Evolutionary conservation across 2,888 invertebrate species (phyloP).

Genomic region (Caenorhabditis sp.): DNA sequence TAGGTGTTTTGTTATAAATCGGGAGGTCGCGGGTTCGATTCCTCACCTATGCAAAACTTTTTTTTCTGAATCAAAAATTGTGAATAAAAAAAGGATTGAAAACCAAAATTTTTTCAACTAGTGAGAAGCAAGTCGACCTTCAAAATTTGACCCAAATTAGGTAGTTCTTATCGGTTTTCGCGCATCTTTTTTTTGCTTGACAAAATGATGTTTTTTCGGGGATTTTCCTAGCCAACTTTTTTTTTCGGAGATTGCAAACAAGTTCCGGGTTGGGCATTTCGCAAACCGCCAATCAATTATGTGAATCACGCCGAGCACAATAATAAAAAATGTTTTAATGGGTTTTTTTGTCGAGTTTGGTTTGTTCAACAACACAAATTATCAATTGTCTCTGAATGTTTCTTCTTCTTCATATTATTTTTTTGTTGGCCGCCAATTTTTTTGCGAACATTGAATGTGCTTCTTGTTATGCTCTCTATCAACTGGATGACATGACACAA

Average conservation of each 20-base stretch:
- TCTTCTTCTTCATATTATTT: background rate
- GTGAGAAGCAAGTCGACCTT: background rate
- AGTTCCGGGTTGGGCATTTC: no score
- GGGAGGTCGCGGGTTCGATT: no score
- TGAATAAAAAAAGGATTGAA: background rate
- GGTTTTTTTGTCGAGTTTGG: no score
- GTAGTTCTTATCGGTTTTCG: background rate
- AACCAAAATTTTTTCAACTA: background rate
- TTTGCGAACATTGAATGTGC: background rate
- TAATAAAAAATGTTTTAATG: no score
- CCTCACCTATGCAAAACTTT: no score
- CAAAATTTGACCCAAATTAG: background rate
- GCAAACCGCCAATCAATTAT: no score
- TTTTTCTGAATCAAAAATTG: no score
- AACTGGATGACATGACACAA: slow-evolving; percentile 38
- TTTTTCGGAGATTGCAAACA: no score
- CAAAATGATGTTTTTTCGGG: no score
- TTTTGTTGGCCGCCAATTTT: background rate
- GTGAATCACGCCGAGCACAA: no score
- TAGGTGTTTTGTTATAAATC: no score
- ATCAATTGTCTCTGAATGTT: slow-evolving; percentile 1
- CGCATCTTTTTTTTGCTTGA: background rate
- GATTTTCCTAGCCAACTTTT: no score
- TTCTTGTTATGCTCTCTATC: slow-evolving; percentile 26
- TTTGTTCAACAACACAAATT: background rate